These are phyloP conservation scores for Mustelus asterias DNA, from an alignment of 2,113 vertebrate species.

Conservation along the genomic window DNA sequence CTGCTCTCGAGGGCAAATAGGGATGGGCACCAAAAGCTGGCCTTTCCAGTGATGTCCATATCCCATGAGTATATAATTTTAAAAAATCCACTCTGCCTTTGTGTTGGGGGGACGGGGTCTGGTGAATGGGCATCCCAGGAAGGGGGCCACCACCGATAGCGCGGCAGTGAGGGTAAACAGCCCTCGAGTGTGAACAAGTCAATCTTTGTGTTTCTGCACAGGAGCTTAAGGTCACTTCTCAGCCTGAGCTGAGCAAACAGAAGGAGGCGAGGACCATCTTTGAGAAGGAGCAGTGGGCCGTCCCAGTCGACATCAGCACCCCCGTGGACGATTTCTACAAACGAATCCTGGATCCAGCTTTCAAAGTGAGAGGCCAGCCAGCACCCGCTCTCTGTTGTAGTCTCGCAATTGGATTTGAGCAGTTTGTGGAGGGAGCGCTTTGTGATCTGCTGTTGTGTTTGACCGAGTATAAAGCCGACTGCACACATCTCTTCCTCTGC, in stretches of 20 bases:
- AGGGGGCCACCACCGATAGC: neutral
- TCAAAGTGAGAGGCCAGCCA: conserved; percentile 54
- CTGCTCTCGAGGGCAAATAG: too few relatives aligned
- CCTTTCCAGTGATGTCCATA: too few relatives aligned
- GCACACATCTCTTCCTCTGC: neutral
- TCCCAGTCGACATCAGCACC: conserved; percentile 68
- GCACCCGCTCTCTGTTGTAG: neutral
- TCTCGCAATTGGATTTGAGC: neutral
- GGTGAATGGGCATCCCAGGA: too few relatives aligned
- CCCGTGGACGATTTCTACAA: conserved; percentile 82
- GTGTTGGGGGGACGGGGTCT: too few relatives aligned
- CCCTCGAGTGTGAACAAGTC: neutral
- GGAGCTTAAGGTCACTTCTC: conserved; percentile 41
- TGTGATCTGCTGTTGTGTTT: too few relatives aligned
- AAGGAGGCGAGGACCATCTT: conserved; percentile 43
- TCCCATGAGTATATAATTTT: too few relatives aligned
- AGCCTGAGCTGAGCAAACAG: conserved; percentile 37
- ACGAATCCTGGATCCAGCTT: conserved; percentile 78
- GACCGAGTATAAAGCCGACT: neutral
- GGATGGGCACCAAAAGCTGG: too few relatives aligned
- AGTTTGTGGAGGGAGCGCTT: neutral
- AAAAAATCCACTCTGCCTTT: too few relatives aligned
- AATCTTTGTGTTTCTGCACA: neutral
- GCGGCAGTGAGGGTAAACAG: neutral
- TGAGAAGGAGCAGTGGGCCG: conserved; percentile 72